Evolutionary conservation across 2,888 invertebrate species (phyloP).

Genomic region (Leptopilina syphax): DNA sequence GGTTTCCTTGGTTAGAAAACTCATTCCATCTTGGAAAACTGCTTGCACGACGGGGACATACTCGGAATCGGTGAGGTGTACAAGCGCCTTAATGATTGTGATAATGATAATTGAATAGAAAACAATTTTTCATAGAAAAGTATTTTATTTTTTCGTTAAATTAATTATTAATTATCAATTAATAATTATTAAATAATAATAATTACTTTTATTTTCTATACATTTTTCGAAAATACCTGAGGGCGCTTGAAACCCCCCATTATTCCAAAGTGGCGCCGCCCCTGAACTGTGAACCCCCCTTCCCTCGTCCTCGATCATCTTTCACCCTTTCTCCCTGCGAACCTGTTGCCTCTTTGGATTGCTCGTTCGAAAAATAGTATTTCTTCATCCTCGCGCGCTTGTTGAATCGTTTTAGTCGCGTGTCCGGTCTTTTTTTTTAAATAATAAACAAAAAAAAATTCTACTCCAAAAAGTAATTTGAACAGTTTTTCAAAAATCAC

Average conservation of each 20-base stretch:
- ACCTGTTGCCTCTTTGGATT: slow-evolving; percentile 65
- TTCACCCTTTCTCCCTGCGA: slow-evolving; percentile 44
- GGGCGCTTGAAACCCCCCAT: not conserved
- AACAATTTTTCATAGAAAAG: not conserved
- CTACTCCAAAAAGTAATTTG: not conserved
- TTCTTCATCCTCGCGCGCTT: slow-evolving; percentile 5
- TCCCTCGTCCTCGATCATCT: not conserved
- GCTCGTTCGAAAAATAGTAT: slow-evolving; percentile 34
- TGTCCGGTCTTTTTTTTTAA: slow-evolving; percentile 1
- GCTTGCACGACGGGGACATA: no score
- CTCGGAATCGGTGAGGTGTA: no score
- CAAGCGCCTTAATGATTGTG: no score
- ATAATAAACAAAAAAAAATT: not conserved
- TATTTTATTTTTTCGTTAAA: not conserved
- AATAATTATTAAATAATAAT: no score
- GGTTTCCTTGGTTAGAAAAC: no score
- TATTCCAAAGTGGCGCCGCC: slow-evolving; percentile 10
- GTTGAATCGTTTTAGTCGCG: slow-evolving; percentile 10
- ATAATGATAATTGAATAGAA: no score
- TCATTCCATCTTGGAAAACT: no score
- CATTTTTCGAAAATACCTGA: not conserved
- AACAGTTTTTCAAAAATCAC: not conserved
- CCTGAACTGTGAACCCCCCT: not conserved
- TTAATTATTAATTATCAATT: not conserved
- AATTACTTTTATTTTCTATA: no score